Conservation (phyloP, 2,113 vertebrate species). For the Gymnogyps californianus region DNA sequence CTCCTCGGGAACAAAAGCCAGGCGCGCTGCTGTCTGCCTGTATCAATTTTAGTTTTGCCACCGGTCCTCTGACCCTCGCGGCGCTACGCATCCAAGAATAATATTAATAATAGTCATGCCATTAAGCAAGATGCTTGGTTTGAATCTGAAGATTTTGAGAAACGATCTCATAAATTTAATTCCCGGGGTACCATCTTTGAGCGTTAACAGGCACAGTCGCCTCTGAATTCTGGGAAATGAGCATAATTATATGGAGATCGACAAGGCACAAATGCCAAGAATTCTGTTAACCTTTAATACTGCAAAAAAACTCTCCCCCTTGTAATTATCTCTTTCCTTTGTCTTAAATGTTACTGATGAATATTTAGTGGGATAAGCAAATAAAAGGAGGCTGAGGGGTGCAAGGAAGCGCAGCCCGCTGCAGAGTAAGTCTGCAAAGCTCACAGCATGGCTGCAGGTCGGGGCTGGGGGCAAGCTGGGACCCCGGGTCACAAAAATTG, state of each 20-base stretch:
- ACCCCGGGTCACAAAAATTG: neutral
- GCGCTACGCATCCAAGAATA: slow-evolving; percentile 67
- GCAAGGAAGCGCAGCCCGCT: neutral
- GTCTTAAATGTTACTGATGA: slow-evolving; percentile 82
- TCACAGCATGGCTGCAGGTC: neutral
- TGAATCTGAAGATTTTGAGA: slow-evolving; percentile 70
- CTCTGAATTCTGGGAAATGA: slow-evolving; percentile 81
- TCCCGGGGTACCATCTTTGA: slow-evolving; percentile 75
- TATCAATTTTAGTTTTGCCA: slow-evolving; percentile 22
- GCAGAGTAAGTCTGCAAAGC: neutral
- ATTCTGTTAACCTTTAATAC: slow-evolving; percentile 85
- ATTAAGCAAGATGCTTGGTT: slow-evolving; percentile 67
- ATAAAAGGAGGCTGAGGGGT: slow-evolving; percentile 61
- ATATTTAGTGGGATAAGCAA: slow-evolving; percentile 77
- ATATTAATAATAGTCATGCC: slow-evolving; percentile 69
- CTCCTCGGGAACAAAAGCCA: neutral
- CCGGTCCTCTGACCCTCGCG: slow-evolving; percentile 44
- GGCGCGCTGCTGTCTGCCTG: neutral
- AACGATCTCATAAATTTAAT: slow-evolving; percentile 79
- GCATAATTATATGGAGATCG: slow-evolving; percentile 83
- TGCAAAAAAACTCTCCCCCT: slow-evolving; percentile 75
- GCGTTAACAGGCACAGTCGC: slow-evolving; percentile 72
- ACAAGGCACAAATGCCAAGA: slow-evolving; percentile 83
- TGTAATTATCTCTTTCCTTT: slow-evolving; percentile 81
- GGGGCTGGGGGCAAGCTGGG: neutral